Percentiles rank a stretch among this genome's conserved stretches.
Conservation (phyloP, 2,888 invertebrate species). For the Noctua pronuba region DNA sequence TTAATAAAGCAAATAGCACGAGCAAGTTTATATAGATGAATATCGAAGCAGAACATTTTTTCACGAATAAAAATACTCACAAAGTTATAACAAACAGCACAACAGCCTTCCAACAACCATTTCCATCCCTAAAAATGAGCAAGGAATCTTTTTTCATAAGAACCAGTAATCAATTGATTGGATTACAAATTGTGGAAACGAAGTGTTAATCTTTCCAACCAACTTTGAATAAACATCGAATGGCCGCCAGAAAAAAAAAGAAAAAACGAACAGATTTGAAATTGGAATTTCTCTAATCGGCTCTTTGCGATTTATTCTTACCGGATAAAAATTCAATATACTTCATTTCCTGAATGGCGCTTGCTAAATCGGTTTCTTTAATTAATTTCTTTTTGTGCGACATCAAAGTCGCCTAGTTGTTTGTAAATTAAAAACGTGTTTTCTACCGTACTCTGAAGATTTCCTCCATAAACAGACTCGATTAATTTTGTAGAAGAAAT, state of each 20-base stretch:
- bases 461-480: constrained; percentile 65
- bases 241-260: constrained; percentile 42
- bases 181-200: constrained; percentile 48
- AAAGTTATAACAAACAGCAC: background rate
- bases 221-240: constrained; percentile 57
- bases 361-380: constrained; percentile 63
- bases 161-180: constrained; percentile 54
- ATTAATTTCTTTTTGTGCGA: constrained; percentile 72
- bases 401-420: constrained; percentile 65
- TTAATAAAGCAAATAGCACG: background rate
- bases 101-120: constrained; percentile 3
- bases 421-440: constrained; percentile 79
- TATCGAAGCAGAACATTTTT: background rate
- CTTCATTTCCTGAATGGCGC: constrained; percentile 66
- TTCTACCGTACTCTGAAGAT: constrained; percentile 65
- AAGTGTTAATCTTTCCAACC: constrained; percentile 61
- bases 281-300: constrained; percentile 70
- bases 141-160: constrained; percentile 1
- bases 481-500: constrained; percentile 64
- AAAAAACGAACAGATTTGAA: constrained; percentile 54
- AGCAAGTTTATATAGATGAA: background rate
- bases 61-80: background rate
- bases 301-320: constrained; percentile 70
- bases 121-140: constrained; percentile 6
- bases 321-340: constrained; percentile 71